phyloP scores from a whole-genome alignment of 2,797 vertebrate genomes.

The Sciurus carolinensis region DNA sequence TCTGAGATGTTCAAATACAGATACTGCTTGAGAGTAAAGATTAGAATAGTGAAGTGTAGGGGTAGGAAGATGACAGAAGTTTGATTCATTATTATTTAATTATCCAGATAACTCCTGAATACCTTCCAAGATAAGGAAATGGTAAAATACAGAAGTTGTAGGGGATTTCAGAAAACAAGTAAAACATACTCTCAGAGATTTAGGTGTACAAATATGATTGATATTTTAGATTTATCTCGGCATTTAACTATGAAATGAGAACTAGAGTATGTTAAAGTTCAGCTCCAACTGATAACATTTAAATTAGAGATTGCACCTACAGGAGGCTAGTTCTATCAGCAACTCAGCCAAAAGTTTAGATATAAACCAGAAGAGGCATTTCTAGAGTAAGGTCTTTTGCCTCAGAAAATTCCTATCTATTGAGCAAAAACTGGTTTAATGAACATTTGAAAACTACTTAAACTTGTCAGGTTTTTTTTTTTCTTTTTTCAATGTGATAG shows the following conservation, averaged over 20 bases:
- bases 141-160: background rate
- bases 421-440: background rate
- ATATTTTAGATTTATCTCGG: background rate
- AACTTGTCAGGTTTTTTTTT: background rate
- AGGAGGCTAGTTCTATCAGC: background rate
- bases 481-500: background rate
- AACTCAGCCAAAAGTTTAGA: background rate
- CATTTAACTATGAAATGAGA: slow-evolving; percentile 58
- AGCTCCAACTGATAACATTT: background rate
- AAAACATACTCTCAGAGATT: background rate
- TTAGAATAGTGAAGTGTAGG: background rate
- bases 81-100: background rate
- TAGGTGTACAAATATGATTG: background rate
- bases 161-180: background rate
- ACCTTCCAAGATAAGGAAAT: background rate
- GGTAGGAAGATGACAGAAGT: background rate
- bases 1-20: background rate
- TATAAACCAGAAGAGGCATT: background rate
- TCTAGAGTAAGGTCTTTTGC: background rate
- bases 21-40: background rate
- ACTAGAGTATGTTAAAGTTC: background rate
- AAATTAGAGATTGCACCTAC: slow-evolving; percentile 5
- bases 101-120: background rate
- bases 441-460: background rate
- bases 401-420: background rate